A percentile compares a stretch with the other conserved stretches of the same genome.
phyloP scores from a whole-genome alignment of 1,140 invertebrate species.

The Pseudomyrmex flavicornis region DNA sequence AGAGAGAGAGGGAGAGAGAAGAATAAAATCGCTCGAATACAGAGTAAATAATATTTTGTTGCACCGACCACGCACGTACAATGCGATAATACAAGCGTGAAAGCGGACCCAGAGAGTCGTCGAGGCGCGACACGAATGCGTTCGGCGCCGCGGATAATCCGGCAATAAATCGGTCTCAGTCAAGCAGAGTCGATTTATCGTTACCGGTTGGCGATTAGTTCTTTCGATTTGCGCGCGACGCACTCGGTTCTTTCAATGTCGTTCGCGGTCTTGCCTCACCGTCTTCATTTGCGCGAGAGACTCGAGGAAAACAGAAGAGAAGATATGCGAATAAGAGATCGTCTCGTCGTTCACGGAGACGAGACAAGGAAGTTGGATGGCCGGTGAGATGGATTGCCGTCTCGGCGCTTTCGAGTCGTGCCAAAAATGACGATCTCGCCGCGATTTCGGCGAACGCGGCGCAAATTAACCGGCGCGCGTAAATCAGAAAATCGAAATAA shows the following conservation, averaged over 20 bases:
- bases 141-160: not conserved
- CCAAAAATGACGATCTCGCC: slow-evolving; percentile 27
- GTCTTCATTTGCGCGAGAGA: not conserved
- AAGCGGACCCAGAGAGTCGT: not conserved
- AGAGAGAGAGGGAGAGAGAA: too few relatives aligned
- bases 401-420: slow-evolving; percentile 13
- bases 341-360: not conserved
- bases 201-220: not conserved
- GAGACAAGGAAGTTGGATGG: not conserved
- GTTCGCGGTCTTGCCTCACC: not conserved
- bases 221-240: not conserved
- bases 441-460: slow-evolving; percentile 19
- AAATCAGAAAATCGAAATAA: not conserved
- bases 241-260: too few relatives aligned
- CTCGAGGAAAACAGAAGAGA: not conserved
- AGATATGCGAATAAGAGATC: not conserved
- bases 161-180: slow-evolving; percentile 2
- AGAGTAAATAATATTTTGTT: slow-evolving; percentile 21
- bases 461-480: slow-evolving; percentile 10
- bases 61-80: not conserved
- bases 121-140: slow-evolving; percentile 1
- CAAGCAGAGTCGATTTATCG: slow-evolving; percentile 3
- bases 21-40: slow-evolving; percentile 10
- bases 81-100: slow-evolving; percentile 14
- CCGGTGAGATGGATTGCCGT: slow-evolving; percentile 37